phyloP scores from a whole-genome alignment of 2,113 vertebrate genomes.

The Varanus salvator region DNA sequence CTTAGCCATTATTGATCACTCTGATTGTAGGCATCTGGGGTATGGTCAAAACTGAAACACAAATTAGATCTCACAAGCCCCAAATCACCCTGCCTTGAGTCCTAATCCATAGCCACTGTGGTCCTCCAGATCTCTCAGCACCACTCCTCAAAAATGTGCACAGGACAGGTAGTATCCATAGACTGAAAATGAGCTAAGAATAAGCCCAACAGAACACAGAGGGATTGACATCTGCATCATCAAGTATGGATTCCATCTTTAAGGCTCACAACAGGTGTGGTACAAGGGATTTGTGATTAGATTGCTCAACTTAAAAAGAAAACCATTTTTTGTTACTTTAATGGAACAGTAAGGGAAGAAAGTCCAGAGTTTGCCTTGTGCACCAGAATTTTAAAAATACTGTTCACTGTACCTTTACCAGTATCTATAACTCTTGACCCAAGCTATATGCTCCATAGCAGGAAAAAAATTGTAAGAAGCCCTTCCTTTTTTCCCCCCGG shows the following conservation, averaged over 20 bases:
- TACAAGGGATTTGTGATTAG: background rate
- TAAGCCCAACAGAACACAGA: background rate
- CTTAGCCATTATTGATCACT: no score
- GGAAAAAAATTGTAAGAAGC: no score
- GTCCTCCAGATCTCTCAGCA: background rate
- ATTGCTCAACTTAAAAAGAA: background rate
- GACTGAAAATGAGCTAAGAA: background rate
- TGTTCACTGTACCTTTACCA: background rate
- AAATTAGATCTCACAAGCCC: no score
- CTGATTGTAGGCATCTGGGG: no score
- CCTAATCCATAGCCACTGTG: background rate
- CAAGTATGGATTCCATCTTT: background rate
- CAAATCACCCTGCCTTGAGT: background rate
- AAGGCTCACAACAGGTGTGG: background rate
- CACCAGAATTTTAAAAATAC: background rate
- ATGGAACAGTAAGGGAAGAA: background rate
- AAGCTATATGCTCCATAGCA: no score
- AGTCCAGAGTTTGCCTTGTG: background rate
- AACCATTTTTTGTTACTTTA: background rate
- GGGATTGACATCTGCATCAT: background rate
- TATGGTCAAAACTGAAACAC: no score
- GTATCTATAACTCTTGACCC: no score
- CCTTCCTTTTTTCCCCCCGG: background rate
- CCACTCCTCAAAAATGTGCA: background rate
- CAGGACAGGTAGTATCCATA: background rate